Evolutionary conservation across 1,140 invertebrate genomes (phyloP), one percentile per base, ranked within the genome.

Genomic region (Holcopasites calliopsidis): DNA sequence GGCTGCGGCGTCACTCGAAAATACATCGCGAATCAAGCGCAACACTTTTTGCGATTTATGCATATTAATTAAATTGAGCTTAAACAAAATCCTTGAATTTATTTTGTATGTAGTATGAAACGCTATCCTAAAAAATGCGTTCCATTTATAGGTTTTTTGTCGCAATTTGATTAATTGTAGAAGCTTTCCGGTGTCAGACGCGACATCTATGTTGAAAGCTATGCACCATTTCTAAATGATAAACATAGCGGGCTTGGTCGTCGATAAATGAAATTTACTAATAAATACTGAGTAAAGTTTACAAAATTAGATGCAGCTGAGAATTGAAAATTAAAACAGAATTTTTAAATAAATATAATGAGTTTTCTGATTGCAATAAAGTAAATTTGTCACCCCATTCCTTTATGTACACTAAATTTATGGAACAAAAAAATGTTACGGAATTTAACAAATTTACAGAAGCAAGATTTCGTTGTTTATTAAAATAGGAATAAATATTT

Each of bases 1-100:
- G 82, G 82, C 82, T 68, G 35, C 71, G 60, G 82, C 81, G 81
- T 83, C 82, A 65, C 71, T 76, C 66, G 74, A 70, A 71, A 70
- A 71, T 76, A 76, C 74, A 58, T 18, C 55, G 28, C 16, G 28
- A 40, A 62, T 76, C 74, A 62, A 77, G 23, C n/a, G n/a, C 38
- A 21, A 35, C 8, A 55, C 58, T 72, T 49, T 8, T 40, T 47
- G 1, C 44, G 44, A 16, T n/a, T 26, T n/a, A n/a, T n/a, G 28
- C 3, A 23, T 1, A 23, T 33, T 13, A 1, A 5, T 13, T 1
- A 1, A 18, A 2, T 21, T 0, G 7, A 13, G 11, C 2, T 7
- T 16, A 1, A 10, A 23, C 4, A n/a, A 61, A 57, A 64, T 64
- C 64, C 5, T 4, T 13, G 1, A 16, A 54, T 61, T 77, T 47